Evolutionary conservation across 2,888 invertebrate species (phyloP), one percentile per base, ranked within the genome.

Genomic region (Eilema depressum): DNA sequence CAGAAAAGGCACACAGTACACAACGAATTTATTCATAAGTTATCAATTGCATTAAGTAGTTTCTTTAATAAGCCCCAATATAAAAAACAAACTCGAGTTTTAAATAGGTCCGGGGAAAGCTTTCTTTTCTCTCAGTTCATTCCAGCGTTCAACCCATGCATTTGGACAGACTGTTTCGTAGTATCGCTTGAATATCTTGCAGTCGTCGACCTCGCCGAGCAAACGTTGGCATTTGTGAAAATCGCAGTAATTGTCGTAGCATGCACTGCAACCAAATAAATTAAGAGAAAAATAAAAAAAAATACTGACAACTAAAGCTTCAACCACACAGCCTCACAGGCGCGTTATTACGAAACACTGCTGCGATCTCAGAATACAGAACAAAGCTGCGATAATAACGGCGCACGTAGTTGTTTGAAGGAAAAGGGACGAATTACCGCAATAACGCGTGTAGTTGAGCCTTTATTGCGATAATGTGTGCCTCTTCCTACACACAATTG

Each of bases 151-250:
- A 67, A 94, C 93, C 95, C 95, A 95, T 72, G 82, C 83, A 80
- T 94, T 94, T 12, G 95, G 95, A 80, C 95, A 95, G 71, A 95
- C 89, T 1, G 95, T 95, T 81, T 95, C 91, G 79, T 92, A 95
- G 85, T 95, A 95, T 57, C 63, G 28, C 37, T 95, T 95, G 90
- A 95, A 95, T 73, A 95, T 91, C 79, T 88, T 91, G 85, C 95
- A 95, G 79, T 94, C 94, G 70, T 94, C 25, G 2, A 63, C 66
- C 26, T 61, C 65, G 3, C 72, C 69, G 7, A 95, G 82, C 66
- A 95, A 83, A 2, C 95, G 90, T 64, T 75, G 86, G 82, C 95
- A 95, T 70, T 86, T 92, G 84, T 92, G 87, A 79, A 81, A 95
- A 79, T 95, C 95, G 79, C 94, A 95, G 82, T 95, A 95, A 78